Percentiles rank a stretch among this genome's conserved stretches.
Conservation (phyloP, 2,797 vertebrate genomes). For the Aldrovandia affinis region DNA sequence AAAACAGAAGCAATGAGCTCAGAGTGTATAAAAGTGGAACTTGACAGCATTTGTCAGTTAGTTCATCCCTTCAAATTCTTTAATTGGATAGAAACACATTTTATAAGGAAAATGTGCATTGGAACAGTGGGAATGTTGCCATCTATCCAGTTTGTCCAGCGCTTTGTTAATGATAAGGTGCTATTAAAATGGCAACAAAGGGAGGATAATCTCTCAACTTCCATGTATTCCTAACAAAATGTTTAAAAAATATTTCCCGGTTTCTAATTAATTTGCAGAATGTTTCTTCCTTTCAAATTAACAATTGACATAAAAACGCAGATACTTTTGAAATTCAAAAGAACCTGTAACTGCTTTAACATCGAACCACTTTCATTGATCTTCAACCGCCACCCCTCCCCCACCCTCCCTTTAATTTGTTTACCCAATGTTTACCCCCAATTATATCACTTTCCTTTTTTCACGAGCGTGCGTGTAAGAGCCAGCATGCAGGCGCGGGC, state of each 20-base stretch:
- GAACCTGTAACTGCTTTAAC: neutral
- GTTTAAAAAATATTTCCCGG: neutral
- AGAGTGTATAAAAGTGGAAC: neutral
- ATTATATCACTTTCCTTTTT: neutral
- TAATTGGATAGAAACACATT: neutral
- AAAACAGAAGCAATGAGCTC: slow-evolving; percentile 30
- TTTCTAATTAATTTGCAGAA: neutral
- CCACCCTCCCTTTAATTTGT: neutral
- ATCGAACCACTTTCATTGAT: slow-evolving; percentile 5
- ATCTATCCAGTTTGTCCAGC: neutral
- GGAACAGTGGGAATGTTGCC: neutral
- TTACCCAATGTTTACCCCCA: neutral
- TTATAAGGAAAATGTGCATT: neutral
- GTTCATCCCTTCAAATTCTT: slow-evolving; percentile 6
- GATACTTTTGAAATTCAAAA: neutral
- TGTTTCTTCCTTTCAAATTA: neutral
- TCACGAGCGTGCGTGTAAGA: neutral
- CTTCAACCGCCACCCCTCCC: neutral
- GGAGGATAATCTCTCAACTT: neutral
- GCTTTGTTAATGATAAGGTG: neutral
- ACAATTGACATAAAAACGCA: neutral
- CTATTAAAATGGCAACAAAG: neutral
- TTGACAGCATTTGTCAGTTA: slow-evolving; percentile 17
- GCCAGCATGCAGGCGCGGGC: neutral
- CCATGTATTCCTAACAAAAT: too few relatives aligned